Base-by-base conservation (phyloP, 2,113 vertebrate species). In the Menura novaehollandiae region DNA sequence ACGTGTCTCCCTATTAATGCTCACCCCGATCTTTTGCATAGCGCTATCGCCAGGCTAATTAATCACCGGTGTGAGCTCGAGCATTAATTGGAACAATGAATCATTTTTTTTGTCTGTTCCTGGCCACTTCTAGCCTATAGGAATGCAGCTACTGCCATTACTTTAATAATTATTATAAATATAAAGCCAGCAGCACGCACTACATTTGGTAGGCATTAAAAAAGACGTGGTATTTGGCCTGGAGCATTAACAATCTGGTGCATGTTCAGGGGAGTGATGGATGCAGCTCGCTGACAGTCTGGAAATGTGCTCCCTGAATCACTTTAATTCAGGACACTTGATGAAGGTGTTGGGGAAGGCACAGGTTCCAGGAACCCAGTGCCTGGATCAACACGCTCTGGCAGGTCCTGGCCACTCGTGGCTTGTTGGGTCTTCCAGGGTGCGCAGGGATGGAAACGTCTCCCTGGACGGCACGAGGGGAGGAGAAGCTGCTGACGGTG, bases 1-100 rank as follows among this genome's bases (percentile, higher is more conserved):
- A 33, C 83, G 91, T 75, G 87, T 89, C 55, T 93, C 80, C 83
- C 69, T 88, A 80, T 91, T 95, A 93, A 97, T 92, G 92, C 91
- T 84, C 73, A 82, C 66, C 73, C 85, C 46, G 76, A 90, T 95
- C 93, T 94, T 93, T 93, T 84, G 83, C 91, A 95, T 60, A 76
- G 85, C 4, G 0, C 68, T 96, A 72, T 91, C 9, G 1, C 95
- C 83, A 47, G 86, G 84, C 92, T 96, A 95, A 96, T 97, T 95
- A 94, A 95, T 97, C 95, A 96, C 82, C 79, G 66, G 85, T 93
- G 84, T 72, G 76, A 92, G 88, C 88, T 92, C n/a, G 30, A 91
- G 84, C 80, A 72, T 82, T 97, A 97, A 96, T 95, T 96, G 95
- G 76, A 85, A 95, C 92, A 78, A 88, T 96, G 91, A 93, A 95